Base-by-base conservation (phyloP, 2,113 vertebrate genomes). In the Heterochromis multidens region DNA sequence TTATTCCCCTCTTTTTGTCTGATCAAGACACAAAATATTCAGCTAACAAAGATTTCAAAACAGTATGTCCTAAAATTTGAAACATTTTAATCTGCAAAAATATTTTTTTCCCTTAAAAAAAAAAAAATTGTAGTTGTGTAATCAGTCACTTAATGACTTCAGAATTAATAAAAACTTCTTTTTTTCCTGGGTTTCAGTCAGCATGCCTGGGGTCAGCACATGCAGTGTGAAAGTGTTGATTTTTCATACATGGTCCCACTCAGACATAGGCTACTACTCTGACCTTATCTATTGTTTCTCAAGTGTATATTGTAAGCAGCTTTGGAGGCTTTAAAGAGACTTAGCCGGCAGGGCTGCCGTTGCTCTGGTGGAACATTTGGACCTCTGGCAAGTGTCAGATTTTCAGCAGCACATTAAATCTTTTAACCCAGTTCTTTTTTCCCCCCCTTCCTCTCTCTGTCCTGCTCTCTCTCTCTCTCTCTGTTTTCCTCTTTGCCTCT, bases 291-390 rank as follows among this genome's bases (percentile, higher is more conserved):
- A 92, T 93, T 94, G 93, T 95, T 92, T 92, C 93, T 94, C 91
- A 91, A 94, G 94, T 94, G 93, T 93, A 92, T 95, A 93, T 94
- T 94, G 94, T 95, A 93, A 94, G 93, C 93, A 93, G 94, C 93
- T 94, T 95, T 94, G 80, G 89, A 89, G 92, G 93, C 90, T 93
- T 94, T 91, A 93, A 91, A 72, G 89, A 90, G 91, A 92, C 93
- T 94, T 92, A 93, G 91, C 87, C 87, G 33, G 81, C 88, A 90
- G 90, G 85, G 91, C 89, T 86, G 92, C 92, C 46, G 46, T 84
- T 90, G 88, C 91, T 90, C 89, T 92, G 90, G 79, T 88, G 93
- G 93, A 95, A 92, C 93, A 94, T 95, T 94, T 95, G 90, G 93
- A 94, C 93, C 88, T 91, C 88, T 93, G 92, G 94, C 92, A 92